Conservation (phyloP, 2,113 vertebrate genomes). For the Chunga burmeisteri region DNA sequence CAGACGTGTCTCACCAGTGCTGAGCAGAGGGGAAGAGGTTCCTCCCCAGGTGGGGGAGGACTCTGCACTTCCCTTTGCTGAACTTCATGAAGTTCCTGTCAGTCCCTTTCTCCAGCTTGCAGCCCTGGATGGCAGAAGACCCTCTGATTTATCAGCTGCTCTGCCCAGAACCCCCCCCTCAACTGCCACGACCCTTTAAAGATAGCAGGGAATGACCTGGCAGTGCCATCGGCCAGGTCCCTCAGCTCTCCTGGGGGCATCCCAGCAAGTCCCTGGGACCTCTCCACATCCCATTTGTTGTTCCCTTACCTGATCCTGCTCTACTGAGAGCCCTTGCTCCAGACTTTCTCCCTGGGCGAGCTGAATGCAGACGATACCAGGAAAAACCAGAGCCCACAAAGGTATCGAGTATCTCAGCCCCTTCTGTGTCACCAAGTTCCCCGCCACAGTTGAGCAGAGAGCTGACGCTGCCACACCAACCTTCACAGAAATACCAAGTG, state of each 20-base stretch:
- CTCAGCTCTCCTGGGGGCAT: not conserved
- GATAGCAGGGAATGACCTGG: not conserved
- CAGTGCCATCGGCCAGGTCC: not conserved
- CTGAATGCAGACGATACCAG: not conserved
- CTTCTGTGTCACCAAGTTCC: not conserved
- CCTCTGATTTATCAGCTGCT: not conserved
- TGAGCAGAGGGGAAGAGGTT: not conserved
- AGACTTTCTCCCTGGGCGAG: not conserved
- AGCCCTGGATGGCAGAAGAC: no score
- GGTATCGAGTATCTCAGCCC: not conserved
- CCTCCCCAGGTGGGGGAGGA: no score
- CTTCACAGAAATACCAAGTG: accelerated
- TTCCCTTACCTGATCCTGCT: not conserved
- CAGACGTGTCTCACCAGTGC: not conserved
- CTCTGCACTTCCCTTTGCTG: not conserved
- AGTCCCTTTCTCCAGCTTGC: not conserved
- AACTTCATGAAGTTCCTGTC: not conserved
- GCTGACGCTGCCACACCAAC: accelerated
- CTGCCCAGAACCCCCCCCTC: not conserved
- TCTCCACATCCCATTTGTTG: accelerated
- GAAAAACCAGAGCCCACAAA: not conserved
- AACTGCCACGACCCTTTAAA: accelerated
- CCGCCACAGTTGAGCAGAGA: accelerated
- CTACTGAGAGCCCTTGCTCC: not conserved
- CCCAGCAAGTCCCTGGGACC: not conserved